Base-by-base conservation (phyloP, 2,113 vertebrate genomes). In the Onychostoma macrolepis region DNA sequence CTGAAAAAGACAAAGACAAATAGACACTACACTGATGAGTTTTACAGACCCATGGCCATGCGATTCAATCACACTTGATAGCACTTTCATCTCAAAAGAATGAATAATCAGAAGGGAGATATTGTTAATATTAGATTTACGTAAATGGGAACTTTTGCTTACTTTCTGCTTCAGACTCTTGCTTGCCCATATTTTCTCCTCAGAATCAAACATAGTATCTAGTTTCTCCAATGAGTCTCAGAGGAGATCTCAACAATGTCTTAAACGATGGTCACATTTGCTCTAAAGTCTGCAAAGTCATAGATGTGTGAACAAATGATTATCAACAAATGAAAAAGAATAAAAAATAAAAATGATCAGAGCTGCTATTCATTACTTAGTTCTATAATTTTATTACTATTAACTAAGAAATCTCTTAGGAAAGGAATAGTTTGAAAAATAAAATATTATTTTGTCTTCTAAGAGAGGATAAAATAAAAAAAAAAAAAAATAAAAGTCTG, bases 31-130 rank as follows among this genome's bases (percentile, higher is more conserved):
- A 80, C 38, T 84, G 89, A 89, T 90, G 87, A 84, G n/a, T 75
- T 85, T 63, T 61, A 67, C 77, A 80, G 30, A 74, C 56, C 4
- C 11, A 1, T 48, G 56, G 33, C n/a, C 21, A 26, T 38, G 43
- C 74, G 86, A 89, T 87, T 89, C n/a, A 89, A 89, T 89, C 79
- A 88, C 17, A n/a, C 85, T 72, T 30, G 48, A 79, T 53, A 84
- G 83, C 67, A 61, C 61, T 19, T 61, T 80, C 33, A 65, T 86
- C 80, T 63, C 1, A 26, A 43, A 61, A 63, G 3, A 41, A 38
- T 10, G 45, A 48, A 78, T 19, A 33, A 78, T 19, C 43, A 78
- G 15, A 78, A 78, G 26, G 15, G 45, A 78, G 26, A 53, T 75
- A 2, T 26, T 75, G 12, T 75, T 45, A 24, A 24, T 38, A 45